Percentiles rank a stretch among this genome's conserved stretches.
phyloP scores from a whole-genome alignment of 1,140 invertebrate genomes.

The Sycophaga agraensis region DNA sequence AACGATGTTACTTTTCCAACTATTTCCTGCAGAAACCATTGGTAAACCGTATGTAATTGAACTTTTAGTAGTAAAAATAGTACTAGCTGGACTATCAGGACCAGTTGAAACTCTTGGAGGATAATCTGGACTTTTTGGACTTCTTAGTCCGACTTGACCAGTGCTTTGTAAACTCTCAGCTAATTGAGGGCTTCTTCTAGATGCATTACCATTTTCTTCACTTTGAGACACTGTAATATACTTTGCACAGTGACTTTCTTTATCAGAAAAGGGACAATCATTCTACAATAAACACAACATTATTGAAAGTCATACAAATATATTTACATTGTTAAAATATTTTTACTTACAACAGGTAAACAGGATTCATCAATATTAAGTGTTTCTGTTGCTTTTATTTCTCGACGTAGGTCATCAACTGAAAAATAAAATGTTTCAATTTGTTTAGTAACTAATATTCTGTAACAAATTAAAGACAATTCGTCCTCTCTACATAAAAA shows the following conservation, averaged over 20 bases:
- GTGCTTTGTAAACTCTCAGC: slow-evolving; percentile 49
- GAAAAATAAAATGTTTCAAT: neutral
- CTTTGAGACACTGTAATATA: slow-evolving; percentile 31
- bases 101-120: slow-evolving; percentile 44
- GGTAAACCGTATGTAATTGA: slow-evolving; percentile 32
- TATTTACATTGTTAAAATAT: too few species aligned
- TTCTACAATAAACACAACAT: neutral
- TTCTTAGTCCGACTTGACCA: slow-evolving; percentile 37
- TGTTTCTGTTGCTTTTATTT: neutral
- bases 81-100: slow-evolving; percentile 39
- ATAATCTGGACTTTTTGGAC: slow-evolving; percentile 53
- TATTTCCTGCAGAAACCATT: slow-evolving; percentile 38
- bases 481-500: slow-evolving; percentile 3
- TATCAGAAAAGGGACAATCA: slow-evolving; percentile 39
- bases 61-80: slow-evolving; percentile 35
- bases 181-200: slow-evolving; percentile 46
- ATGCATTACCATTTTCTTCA: slow-evolving; percentile 45
- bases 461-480: neutral
- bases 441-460: neutral
- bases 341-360: neutral
- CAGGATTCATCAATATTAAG: neutral
- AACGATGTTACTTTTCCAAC: slow-evolving; percentile 22
- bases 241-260: slow-evolving; percentile 22
- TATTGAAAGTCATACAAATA: neutral
- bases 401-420: neutral